Conservation (phyloP, 2,888 invertebrate genomes). For the Tineola bisselliella region DNA sequence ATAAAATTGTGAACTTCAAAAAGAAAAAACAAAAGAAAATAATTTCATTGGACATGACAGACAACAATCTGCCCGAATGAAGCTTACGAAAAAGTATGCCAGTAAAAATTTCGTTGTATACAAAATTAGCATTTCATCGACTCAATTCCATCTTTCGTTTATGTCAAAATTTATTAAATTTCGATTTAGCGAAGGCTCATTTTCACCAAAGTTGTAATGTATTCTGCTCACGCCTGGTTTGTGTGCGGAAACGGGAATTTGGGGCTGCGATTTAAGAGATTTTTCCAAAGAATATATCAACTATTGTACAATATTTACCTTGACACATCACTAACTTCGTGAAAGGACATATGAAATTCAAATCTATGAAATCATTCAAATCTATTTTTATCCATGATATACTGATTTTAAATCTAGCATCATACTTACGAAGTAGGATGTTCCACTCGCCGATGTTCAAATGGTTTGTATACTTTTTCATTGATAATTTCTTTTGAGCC, state of each 20-base stretch:
- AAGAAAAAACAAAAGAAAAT: background rate
- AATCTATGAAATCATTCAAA: too few relatives aligned
- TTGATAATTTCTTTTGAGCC: conserved; percentile 55
- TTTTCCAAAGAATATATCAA: background rate
- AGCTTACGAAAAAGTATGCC: background rate
- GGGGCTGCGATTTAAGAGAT: background rate
- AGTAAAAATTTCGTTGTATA: background rate
- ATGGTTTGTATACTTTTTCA: conserved; percentile 72
- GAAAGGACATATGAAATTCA: too few relatives aligned
- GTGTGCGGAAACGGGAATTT: conserved; percentile 1
- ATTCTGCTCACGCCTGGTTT: conserved; percentile 6
- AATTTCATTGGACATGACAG: background rate
- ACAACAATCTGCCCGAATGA: too few relatives aligned
- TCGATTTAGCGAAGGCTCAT: background rate
- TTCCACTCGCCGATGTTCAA: conserved; percentile 72
- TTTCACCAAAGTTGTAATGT: conserved; percentile 7
- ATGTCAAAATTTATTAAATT: background rate
- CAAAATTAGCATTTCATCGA: background rate
- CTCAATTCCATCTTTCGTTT: background rate
- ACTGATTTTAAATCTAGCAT: too few relatives aligned
- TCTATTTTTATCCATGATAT: too few relatives aligned
- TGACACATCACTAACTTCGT: background rate
- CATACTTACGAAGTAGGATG: conserved; percentile 73
- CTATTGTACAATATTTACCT: background rate
- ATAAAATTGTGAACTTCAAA: too few relatives aligned